A percentile compares a stretch with the other conserved stretches of the same genome.
These are phyloP conservation scores for Melangyna quadrimaculata DNA, from an alignment of 2,888 invertebrate species.

Conservation along the genomic window DNA sequence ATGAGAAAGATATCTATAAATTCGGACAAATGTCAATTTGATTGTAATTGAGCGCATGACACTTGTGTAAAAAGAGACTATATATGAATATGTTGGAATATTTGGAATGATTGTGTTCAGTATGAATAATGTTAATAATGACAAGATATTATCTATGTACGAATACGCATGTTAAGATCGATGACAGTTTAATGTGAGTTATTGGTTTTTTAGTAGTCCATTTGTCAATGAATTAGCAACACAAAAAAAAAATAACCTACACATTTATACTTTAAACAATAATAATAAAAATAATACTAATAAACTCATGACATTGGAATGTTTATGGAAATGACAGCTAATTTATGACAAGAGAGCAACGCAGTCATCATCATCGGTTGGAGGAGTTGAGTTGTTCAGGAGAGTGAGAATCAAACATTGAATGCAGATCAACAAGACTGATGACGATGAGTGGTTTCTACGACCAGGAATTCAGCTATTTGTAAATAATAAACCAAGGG, in stretches of 20 bases:
- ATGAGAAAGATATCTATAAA: slow-evolving; percentile 31
- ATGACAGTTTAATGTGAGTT: slow-evolving; percentile 54
- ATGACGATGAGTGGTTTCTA: background rate
- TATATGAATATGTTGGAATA: background rate
- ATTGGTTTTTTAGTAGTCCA: slow-evolving; percentile 59
- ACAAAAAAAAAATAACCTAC: background rate
- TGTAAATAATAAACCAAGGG: background rate
- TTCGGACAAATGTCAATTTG: slow-evolving; percentile 66
- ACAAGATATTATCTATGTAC: too few species aligned
- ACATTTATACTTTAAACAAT: background rate
- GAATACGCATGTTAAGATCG: slow-evolving; percentile 24
- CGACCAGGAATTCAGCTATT: background rate
- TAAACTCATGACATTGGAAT: slow-evolving; percentile 28
- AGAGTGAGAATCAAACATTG: slow-evolving; percentile 19
- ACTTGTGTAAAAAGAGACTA: slow-evolving; percentile 55
- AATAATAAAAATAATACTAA: background rate
- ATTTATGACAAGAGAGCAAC: background rate
- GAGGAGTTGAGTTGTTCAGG: background rate
- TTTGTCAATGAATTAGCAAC: slow-evolving; percentile 41
- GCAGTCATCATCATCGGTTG: background rate
- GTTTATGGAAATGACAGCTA: slow-evolving; percentile 23
- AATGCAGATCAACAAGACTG: background rate
- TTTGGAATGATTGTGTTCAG: background rate
- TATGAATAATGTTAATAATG: slow-evolving; percentile 10
- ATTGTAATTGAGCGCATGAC: slow-evolving; percentile 66